A percentile compares a stretch with the other conserved stretches of the same genome.
Conservation (phyloP, 2,888 invertebrate genomes). For the Odontothrips loti region DNA sequence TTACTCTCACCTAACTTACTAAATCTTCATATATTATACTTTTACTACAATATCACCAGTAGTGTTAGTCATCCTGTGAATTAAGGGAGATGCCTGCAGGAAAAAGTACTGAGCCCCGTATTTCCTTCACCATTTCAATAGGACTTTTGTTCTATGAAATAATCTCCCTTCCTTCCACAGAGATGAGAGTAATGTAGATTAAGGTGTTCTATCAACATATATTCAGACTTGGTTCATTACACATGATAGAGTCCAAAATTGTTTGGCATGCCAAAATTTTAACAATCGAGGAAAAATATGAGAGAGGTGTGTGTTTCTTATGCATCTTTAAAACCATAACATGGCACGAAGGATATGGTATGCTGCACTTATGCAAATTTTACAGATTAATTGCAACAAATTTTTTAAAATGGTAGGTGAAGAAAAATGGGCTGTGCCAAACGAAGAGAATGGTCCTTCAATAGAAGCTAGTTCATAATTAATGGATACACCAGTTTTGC, state of each 20-base stretch:
- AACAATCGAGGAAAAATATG: too few species aligned
- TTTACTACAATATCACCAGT: background rate
- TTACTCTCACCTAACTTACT: background rate
- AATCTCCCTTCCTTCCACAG: constrained; percentile 6
- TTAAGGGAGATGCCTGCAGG: constrained; percentile 19
- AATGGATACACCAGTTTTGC: background rate
- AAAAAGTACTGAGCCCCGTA: constrained; percentile 13
- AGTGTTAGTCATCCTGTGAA: background rate
- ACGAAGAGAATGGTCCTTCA: background rate
- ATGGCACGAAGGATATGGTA: too few species aligned
- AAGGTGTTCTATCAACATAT: background rate
- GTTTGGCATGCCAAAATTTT: too few species aligned
- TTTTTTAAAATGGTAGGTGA: too few species aligned
- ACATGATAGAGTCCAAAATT: background rate
- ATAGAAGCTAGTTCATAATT: background rate
- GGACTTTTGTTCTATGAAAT: background rate
- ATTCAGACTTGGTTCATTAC: background rate
- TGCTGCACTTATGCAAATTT: too few species aligned
- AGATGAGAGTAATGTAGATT: background rate
- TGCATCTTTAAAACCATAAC: too few species aligned
- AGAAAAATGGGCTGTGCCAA: too few species aligned
- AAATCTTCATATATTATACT: background rate
- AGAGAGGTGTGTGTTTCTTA: too few species aligned
- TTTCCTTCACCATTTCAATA: constrained; percentile 3
- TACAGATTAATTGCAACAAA: too few species aligned